phyloP scores from a whole-genome alignment of 2,888 invertebrate genomes.

The Heliconius ismenius region DNA sequence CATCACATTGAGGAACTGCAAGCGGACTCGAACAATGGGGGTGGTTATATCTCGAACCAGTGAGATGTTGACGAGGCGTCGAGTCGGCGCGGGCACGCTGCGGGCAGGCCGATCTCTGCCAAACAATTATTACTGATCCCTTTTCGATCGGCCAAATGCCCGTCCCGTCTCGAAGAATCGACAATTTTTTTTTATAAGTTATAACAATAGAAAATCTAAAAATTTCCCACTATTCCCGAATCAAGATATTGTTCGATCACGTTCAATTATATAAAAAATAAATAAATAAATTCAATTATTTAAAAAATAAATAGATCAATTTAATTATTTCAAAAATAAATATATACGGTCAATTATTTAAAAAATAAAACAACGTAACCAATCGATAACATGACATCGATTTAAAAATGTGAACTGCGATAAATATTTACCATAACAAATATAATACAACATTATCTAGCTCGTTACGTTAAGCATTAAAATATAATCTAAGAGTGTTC shows the following conservation, averaged over 20 bases:
- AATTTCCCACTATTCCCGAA: conserved; percentile 27
- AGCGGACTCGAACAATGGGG: conserved; percentile 27
- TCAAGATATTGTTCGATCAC: conserved; percentile 40
- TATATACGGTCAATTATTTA: conserved; percentile 20
- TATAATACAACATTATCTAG: conserved; percentile 69
- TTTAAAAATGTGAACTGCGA: conserved; percentile 53
- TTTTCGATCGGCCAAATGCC: background rate
- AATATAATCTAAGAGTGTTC: conserved; percentile 55
- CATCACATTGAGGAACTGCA: conserved; percentile 24
- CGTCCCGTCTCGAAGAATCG: conserved; percentile 26
- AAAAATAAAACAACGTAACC: conserved; percentile 8
- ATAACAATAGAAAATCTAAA: conserved; percentile 26
- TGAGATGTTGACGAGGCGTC: conserved; percentile 31
- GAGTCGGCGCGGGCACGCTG: conserved; percentile 22
- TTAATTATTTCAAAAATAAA: too few species aligned
- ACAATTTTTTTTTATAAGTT: conserved; percentile 22
- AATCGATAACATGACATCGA: conserved; percentile 29
- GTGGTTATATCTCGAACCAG: conserved; percentile 33
- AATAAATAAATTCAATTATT: too few species aligned
- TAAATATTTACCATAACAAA: conserved; percentile 67
- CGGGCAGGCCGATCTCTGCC: background rate
- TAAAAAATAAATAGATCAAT: too few species aligned
- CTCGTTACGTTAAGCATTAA: conserved; percentile 60
- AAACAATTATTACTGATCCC: background rate
- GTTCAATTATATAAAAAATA: conserved; percentile 14